These are phyloP conservation scores for Caenorhabditis afra DNA, from an alignment of 2,888 invertebrate genomes.

Conservation along the genomic window DNA sequence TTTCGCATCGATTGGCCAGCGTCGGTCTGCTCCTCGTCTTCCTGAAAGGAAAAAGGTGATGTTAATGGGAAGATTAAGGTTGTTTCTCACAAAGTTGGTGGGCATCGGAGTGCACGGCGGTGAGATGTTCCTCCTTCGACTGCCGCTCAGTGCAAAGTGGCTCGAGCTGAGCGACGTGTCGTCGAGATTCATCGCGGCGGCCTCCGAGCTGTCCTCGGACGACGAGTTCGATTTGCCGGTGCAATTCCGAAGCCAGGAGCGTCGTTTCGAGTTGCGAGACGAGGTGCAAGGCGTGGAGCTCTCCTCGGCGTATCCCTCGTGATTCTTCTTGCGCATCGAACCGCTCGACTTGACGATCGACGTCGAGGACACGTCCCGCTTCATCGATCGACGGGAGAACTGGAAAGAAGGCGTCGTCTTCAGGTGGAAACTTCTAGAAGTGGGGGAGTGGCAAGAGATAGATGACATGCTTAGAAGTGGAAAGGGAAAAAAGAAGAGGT, in stretches of 20 bases:
- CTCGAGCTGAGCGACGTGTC: slow-evolving; percentile 73
- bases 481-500: slow-evolving; percentile 20
- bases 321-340: slow-evolving; percentile 57
- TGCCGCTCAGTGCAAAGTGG: slow-evolving; percentile 62
- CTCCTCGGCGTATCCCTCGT: slow-evolving; percentile 36
- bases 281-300: slow-evolving; percentile 34
- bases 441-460: not conserved
- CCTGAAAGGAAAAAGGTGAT: slow-evolving; percentile 41
- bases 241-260: slow-evolving; percentile 73
- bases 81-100: slow-evolving; percentile 53
- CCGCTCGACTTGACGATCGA: slow-evolving; percentile 65
- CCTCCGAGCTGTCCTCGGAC: slow-evolving; percentile 75
- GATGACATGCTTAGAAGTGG: slow-evolving; percentile 30
- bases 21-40: slow-evolving; percentile 63
- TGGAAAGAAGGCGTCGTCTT: slow-evolving; percentile 43
- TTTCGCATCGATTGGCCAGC: slow-evolving; percentile 62
- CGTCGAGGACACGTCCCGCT: slow-evolving; percentile 67
- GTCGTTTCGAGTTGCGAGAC: slow-evolving; percentile 54
- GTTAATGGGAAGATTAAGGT: not conserved
- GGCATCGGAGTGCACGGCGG: slow-evolving; percentile 66
- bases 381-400: slow-evolving; percentile 65
- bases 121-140: slow-evolving; percentile 53
- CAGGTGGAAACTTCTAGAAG: not conserved
- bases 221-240: slow-evolving; percentile 73
- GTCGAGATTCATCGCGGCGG: slow-evolving; percentile 68